A percentile compares a stretch with the other conserved stretches of the same genome.
Evolutionary conservation across 2,113 vertebrate genomes (phyloP).

Genomic region (Proterorhinus semilunaris): DNA sequence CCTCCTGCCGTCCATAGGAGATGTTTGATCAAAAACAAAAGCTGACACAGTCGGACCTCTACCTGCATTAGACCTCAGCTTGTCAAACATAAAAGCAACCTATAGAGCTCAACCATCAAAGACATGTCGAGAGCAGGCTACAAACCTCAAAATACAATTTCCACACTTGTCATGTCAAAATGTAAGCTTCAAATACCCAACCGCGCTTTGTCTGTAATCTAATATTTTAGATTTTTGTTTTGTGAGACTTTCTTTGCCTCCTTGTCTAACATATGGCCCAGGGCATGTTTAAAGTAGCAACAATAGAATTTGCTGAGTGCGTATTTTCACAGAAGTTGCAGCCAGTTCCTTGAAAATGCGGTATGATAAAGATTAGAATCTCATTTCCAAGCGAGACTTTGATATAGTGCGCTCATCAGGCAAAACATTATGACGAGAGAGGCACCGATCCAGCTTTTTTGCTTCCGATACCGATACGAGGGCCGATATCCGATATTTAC

Average conservation of each 20-base stretch:
- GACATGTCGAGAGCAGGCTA: neutral
- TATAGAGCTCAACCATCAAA: slow-evolving; percentile 17
- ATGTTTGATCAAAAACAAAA: slow-evolving; percentile 16
- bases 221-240: neutral
- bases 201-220: neutral
- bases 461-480: too few species aligned
- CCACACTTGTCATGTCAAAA: neutral
- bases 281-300: slow-evolving; percentile 40
- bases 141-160: neutral
- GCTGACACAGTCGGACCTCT: slow-evolving; percentile 7
- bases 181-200: neutral
- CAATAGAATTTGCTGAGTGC: slow-evolving; percentile 36
- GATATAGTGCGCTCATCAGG: too few species aligned
- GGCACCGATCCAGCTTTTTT: too few species aligned
- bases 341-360: slow-evolving; percentile 11
- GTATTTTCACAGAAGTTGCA: slow-evolving; percentile 4
- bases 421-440: too few species aligned
- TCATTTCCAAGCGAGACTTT: neutral
- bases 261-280: neutral
- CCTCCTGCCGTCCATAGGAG: neutral
- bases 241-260: neutral
- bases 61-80: slow-evolving; percentile 2
- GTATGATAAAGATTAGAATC: neutral
- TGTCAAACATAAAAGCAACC: neutral
- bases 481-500: too few species aligned